Percentiles rank a stretch among this genome's conserved stretches.
Conservation (phyloP, 2,113 vertebrate species). For the Chamaea fasciata region DNA sequence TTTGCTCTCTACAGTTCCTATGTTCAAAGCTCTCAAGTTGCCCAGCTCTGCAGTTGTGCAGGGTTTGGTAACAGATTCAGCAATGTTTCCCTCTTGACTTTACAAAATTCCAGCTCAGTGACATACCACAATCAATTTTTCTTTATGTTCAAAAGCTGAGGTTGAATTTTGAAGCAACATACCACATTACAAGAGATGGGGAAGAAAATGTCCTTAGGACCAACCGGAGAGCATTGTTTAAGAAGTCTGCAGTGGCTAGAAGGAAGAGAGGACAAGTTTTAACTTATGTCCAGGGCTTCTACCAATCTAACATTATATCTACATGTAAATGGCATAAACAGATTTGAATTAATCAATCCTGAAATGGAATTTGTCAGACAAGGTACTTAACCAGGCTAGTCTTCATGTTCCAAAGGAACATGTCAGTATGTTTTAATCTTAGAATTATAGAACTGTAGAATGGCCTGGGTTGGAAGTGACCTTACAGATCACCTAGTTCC, state of each 20-base stretch:
- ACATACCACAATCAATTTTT: background rate
- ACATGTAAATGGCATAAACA: background rate
- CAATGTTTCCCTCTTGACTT: background rate
- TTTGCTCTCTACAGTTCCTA: background rate
- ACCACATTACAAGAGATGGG: background rate
- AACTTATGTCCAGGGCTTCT: background rate
- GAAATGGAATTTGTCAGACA: background rate
- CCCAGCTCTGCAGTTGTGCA: background rate
- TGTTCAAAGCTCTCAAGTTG: background rate
- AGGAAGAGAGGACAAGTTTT: background rate
- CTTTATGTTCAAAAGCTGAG: background rate
- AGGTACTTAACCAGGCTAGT: background rate
- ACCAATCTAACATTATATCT: background rate
- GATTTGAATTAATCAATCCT: background rate
- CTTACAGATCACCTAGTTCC: background rate
- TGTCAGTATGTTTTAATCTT: background rate
- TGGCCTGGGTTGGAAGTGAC: background rate
- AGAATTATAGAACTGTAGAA: background rate
- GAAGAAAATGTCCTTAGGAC: background rate
- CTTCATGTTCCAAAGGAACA: background rate
- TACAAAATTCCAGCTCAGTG: background rate
- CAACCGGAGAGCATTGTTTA: too few species aligned
- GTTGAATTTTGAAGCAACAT: background rate
- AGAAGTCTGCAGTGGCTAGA: background rate
- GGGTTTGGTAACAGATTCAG: background rate